These are phyloP conservation scores for Enteromius fasciolatus DNA, from an alignment of 2,797 vertebrate genomes.

Conservation along the genomic window DNA sequence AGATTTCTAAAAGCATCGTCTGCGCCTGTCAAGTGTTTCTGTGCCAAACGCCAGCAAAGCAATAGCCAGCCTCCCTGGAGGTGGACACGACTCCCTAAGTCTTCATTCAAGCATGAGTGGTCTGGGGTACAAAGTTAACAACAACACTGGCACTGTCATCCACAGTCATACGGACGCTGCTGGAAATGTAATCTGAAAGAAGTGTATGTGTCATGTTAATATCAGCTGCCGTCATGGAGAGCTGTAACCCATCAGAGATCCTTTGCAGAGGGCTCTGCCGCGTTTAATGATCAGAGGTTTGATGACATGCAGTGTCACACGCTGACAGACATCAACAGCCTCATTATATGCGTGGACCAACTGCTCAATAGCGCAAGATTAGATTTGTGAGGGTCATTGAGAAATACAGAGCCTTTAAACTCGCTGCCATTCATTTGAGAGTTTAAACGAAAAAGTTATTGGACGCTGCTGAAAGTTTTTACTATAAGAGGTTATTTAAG, in stretches of 20 bases:
- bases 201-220: slow-evolving; percentile 25
- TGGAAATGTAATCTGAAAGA: slow-evolving; percentile 32
- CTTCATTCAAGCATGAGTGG: slow-evolving; percentile 28
- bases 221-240: slow-evolving; percentile 32
- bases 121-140: slow-evolving; percentile 38
- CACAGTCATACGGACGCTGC: slow-evolving; percentile 18
- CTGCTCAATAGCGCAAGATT: background rate
- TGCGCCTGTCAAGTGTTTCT: slow-evolving; percentile 45
- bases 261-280: background rate
- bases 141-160: background rate
- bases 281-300: slow-evolving; percentile 18
- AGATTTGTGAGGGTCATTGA: slow-evolving; percentile 20
- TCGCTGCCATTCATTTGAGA: background rate
- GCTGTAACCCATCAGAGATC: slow-evolving; percentile 41
- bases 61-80: slow-evolving; percentile 17
- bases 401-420: background rate
- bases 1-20: slow-evolving; percentile 40
- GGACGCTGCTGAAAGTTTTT: background rate
- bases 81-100: background rate
- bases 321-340: slow-evolving; percentile 19
- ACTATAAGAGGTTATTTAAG: background rate
- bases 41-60: slow-evolving; percentile 21
- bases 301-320: slow-evolving; percentile 28
- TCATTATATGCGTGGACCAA: slow-evolving; percentile 1
- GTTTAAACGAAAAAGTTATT: background rate